Conservation (phyloP, 2,113 vertebrate species). For the Mesocricetus auratus region DNA sequence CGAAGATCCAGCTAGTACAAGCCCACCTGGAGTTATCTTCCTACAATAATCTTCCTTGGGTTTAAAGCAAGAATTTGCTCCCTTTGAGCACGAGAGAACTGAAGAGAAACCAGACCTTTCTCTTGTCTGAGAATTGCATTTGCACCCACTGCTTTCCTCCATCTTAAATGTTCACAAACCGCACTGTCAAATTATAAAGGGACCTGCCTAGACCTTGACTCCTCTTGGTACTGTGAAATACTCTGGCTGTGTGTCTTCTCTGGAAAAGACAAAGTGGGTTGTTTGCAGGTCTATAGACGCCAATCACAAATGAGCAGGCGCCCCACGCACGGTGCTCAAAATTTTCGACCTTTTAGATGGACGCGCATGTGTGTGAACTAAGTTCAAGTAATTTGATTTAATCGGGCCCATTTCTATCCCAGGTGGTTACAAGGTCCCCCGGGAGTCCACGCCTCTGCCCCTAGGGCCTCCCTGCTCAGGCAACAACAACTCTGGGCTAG, state of each 20-base stretch:
- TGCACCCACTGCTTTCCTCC: neutral
- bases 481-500: constrained; percentile 62
- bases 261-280: neutral
- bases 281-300: neutral
- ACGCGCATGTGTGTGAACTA: neutral
- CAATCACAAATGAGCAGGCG: neutral
- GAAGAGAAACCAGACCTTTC: neutral
- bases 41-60: neutral
- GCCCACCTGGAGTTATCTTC: neutral
- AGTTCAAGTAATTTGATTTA: neutral
- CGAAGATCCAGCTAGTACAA: neutral
- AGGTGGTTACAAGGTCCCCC: neutral
- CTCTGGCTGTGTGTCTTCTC: neutral
- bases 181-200: neutral
- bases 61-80: neutral
- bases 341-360: neutral
- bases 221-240: neutral
- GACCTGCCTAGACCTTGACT: neutral
- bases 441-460: neutral
- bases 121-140: neutral
- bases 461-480: neutral
- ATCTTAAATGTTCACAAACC: neutral
- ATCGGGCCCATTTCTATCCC: neutral
- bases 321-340: neutral
- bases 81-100: neutral